Base-by-base conservation (phyloP, 2,113 vertebrate genomes). In the Trematomus loennbergii region DNA sequence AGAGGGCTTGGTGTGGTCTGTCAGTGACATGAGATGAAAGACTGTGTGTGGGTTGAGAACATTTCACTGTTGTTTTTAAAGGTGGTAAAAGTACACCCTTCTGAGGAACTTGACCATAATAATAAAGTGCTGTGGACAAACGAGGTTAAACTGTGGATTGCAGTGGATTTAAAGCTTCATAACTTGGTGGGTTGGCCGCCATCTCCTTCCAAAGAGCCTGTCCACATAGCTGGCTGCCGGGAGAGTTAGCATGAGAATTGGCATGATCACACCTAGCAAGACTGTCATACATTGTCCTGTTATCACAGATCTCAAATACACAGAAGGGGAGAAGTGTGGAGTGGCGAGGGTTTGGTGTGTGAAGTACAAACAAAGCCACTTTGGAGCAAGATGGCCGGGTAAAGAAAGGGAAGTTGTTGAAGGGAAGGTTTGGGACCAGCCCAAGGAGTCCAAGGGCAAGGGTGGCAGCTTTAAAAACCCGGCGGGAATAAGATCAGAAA, bases 401-500 rank as follows among this genome's bases (percentile, higher is more conserved):
- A 36, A 66, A 36, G 12, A 70, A 45, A 68, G 67, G 40, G 59
- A 59, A 63, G 43, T 25, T 49, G 74, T 20, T 45, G 20, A 65
- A 59, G 72, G 36, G 25, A 57, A 4, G n/a, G 54, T 80, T 84
- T 61, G 72, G 66, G 78, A 83, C 66, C n/a, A 78, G 83, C 72
- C 74, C 66, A 22, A 43, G 17, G 74, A 87, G 81, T 71, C 75
- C 84, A 85, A 87, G 87, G 86, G 82, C 82, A 86, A 70, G 74
- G 75, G 79, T 81, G 79, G 77, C 69, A 73, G 73, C 69, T 73
- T 49, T 77, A 79, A 87, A 87, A 83, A 78, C 59, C 75, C 49
- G n/a, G 12, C 0, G 12, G 81, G 84, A 89, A 92, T 87, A 79
- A 81, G 79, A 92, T 91, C 89, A 86, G 65, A 79, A 91, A 89